Evolutionary conservation across 2,888 invertebrate genomes (phyloP).

Genomic region (Hydrotaea diabolus): DNA sequence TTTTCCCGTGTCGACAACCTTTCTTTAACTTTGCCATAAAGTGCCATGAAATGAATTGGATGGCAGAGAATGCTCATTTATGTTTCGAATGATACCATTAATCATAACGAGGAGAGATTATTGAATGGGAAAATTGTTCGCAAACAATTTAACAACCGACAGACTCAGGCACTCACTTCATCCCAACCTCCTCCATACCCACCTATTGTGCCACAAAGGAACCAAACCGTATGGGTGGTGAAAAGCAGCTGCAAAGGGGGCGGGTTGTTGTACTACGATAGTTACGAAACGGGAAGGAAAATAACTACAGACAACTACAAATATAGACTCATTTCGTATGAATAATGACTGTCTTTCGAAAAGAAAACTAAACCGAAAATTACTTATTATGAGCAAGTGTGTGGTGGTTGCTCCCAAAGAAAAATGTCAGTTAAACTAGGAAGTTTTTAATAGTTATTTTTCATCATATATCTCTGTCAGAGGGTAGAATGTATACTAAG

Average conservation of each 20-base stretch:
- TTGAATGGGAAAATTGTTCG: background rate
- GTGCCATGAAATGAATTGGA: slow-evolving; percentile 5
- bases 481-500: too few species aligned
- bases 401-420: background rate
- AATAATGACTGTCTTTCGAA: slow-evolving; percentile 46
- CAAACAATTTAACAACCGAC: slow-evolving; percentile 31
- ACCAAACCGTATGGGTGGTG: background rate
- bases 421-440: background rate
- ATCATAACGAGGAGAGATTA: slow-evolving; percentile 14
- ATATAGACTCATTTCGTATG: slow-evolving; percentile 42
- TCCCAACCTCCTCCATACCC: background rate
- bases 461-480: too few species aligned
- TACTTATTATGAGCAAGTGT: background rate
- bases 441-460: too few species aligned
- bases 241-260: background rate
- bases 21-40: slow-evolving; percentile 4
- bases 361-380: background rate
- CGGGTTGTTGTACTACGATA: background rate
- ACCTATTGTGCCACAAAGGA: background rate
- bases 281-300: background rate
- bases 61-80: background rate
- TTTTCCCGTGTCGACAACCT: too few species aligned
- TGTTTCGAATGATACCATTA: slow-evolving; percentile 5
- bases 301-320: slow-evolving; percentile 28
- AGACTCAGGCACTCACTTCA: background rate